These are phyloP conservation scores for Conistra vaccinii DNA, from an alignment of 2,888 invertebrate genomes.

Conservation along the genomic window DNA sequence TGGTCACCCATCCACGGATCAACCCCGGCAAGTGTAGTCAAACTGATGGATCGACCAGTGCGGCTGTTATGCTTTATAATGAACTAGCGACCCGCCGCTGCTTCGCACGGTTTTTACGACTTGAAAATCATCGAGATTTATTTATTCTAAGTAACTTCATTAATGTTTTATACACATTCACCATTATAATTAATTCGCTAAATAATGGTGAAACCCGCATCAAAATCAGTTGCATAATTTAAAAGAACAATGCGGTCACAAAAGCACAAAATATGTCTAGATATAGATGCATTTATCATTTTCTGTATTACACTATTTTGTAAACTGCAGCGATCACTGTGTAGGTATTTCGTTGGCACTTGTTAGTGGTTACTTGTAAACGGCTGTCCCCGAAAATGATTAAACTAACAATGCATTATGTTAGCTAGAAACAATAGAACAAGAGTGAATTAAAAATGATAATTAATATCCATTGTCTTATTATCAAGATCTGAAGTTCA, in stretches of 20 bases:
- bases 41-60: no score
- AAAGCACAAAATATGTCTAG: not conserved
- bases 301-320: not conserved
- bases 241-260: not conserved
- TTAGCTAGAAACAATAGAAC: not conserved
- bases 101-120: slow-evolving; percentile 1
- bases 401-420: slow-evolving; percentile 4
- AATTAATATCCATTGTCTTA: not conserved
- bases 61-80: no score
- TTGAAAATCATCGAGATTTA: not conserved
- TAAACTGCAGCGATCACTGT: not conserved
- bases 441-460: not conserved
- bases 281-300: not conserved
- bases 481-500: slow-evolving; percentile 3
- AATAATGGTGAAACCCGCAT: not conserved
- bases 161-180: not conserved
- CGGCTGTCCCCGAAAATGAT: not conserved
- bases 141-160: no score
- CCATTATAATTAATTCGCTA: not conserved
- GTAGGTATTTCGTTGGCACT: not conserved
- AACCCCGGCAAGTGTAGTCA: no score
- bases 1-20: no score
- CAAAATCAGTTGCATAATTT: not conserved
- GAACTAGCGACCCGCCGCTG: not conserved
- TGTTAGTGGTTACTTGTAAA: no score